Conservation (phyloP, 2,888 invertebrate species). For the Sicus ferrugineus region DNA sequence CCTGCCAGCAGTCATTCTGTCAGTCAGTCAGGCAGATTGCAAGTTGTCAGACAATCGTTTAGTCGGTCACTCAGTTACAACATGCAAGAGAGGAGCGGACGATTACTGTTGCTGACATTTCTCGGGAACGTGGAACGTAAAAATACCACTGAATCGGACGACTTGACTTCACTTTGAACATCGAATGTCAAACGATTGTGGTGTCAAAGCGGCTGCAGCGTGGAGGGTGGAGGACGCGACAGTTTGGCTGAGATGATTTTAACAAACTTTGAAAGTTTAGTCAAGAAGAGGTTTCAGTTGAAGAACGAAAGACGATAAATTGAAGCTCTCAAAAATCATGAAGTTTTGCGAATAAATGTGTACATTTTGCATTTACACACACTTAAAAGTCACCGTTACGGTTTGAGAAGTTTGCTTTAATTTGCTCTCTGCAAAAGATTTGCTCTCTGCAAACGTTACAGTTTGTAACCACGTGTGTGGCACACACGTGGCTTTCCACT, state of each 20-base stretch:
- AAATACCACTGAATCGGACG: background rate
- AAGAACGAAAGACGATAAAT: too few species aligned
- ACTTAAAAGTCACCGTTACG: too few species aligned
- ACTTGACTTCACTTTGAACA: background rate
- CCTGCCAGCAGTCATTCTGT: background rate
- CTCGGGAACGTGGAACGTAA: background rate
- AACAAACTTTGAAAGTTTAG: background rate
- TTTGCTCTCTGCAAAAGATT: too few species aligned
- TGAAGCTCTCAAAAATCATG: too few species aligned
- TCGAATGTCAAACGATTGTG: background rate
- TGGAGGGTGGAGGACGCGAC: background rate
- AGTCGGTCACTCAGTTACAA: background rate
- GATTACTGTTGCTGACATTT: background rate
- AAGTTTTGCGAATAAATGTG: too few species aligned
- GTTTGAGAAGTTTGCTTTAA: too few species aligned
- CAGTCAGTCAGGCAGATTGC: background rate
- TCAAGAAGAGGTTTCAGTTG: background rate
- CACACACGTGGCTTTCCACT: too few species aligned
- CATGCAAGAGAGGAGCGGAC: background rate
- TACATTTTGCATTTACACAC: too few species aligned
- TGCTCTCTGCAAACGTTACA: too few species aligned
- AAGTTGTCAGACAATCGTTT: background rate
- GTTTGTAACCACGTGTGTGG: too few species aligned
- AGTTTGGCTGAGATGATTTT: background rate
- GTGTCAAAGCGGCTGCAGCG: background rate